Evolutionary conservation across 2,888 invertebrate species (phyloP).

Genomic region (Tachina lurida): DNA sequence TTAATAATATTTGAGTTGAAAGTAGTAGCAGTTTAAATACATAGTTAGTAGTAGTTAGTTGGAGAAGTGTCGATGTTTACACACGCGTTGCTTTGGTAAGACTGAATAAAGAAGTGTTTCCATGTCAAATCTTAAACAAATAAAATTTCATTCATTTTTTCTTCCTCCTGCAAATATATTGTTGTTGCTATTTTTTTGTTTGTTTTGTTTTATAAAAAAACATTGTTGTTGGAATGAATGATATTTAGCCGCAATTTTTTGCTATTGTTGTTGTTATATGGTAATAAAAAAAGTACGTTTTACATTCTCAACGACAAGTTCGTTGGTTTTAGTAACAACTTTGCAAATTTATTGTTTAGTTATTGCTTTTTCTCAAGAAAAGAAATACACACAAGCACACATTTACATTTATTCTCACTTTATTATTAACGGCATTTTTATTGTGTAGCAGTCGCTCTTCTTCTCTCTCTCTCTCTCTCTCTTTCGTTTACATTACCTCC

Average conservation of each 20-base stretch:
- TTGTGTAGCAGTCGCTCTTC: neutral
- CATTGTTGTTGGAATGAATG: slow-evolving; percentile 22
- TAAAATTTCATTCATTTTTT: slow-evolving; percentile 60
- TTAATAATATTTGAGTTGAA: neutral
- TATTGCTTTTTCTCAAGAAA: slow-evolving; percentile 11
- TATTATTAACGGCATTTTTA: slow-evolving; percentile 48
- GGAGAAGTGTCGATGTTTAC: slow-evolving; percentile 64
- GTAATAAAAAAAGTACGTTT: neutral
- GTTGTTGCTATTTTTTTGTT: slow-evolving; percentile 14
- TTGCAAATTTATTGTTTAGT: slow-evolving; percentile 40
- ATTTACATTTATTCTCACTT: neutral
- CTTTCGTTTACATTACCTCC: neutral
- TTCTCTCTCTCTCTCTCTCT: slow-evolving; percentile 8
- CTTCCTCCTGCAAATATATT: slow-evolving; percentile 34
- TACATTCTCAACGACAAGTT: slow-evolving; percentile 36
- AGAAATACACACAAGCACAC: neutral
- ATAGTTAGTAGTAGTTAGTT: slow-evolving; percentile 42
- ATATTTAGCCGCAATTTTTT: slow-evolving; percentile 24
- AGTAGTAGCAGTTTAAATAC: neutral
- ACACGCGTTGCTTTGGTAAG: slow-evolving; percentile 69
- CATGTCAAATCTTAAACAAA: slow-evolving; percentile 60
- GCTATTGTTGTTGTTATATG: neutral
- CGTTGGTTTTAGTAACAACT: slow-evolving; percentile 36
- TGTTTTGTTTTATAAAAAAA: neutral
- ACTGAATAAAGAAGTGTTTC: slow-evolving; percentile 65